Evolutionary conservation across 2,888 invertebrate species (phyloP).

Genomic region (Melanargia galathea): DNA sequence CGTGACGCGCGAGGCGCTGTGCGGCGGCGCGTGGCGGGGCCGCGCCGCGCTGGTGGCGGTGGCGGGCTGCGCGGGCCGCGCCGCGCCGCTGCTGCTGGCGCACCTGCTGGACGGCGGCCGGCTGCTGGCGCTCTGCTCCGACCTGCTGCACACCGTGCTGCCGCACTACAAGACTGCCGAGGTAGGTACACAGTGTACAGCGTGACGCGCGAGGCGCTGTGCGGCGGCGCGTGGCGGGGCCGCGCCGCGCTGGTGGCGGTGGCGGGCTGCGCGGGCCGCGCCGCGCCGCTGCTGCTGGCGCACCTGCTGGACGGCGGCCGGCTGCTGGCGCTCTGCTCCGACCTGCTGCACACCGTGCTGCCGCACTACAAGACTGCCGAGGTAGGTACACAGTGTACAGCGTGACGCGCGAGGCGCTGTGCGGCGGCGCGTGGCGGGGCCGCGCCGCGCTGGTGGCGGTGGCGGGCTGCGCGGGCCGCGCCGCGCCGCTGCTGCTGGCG

Average conservation of each 20-base stretch:
- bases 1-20: too few relatives aligned
- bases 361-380: background rate
- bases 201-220: too few relatives aligned
- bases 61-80: constrained; percentile 87
- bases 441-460: constrained; percentile 88
- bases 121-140: constrained; percentile 90
- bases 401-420: too few relatives aligned
- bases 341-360: background rate
- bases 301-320: background rate
- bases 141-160: constrained; percentile 88
- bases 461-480: constrained; percentile 87
- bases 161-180: constrained; percentile 93
- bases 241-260: background rate
- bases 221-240: background rate
- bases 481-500: constrained; percentile 86
- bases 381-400: constrained; percentile 66
- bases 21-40: constrained; percentile 83
- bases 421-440: constrained; percentile 83
- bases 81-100: constrained; percentile 86
- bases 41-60: constrained; percentile 88
- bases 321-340: background rate
- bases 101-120: constrained; percentile 89
- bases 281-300: background rate
- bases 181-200: constrained; percentile 69
- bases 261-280: background rate